A percentile compares a stretch with the other conserved stretches of the same genome.
phyloP scores from a whole-genome alignment of 2,113 vertebrate genomes.

The Clinocottus analis region DNA sequence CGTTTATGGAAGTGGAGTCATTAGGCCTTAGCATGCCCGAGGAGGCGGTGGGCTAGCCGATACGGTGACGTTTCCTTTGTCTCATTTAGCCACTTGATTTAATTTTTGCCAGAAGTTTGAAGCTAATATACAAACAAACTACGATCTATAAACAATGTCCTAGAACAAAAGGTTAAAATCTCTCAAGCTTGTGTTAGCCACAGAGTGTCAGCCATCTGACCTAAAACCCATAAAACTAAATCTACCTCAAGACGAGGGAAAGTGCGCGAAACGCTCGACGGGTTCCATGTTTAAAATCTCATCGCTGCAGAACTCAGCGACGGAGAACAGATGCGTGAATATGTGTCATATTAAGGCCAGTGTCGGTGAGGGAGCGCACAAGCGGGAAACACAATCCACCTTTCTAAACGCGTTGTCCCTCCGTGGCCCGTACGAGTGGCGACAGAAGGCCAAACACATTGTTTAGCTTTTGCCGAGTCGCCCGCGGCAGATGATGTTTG shows the following conservation, averaged over 20 bases:
- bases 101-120: too few relatives aligned
- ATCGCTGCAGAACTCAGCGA: not conserved
- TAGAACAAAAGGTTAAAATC: too few relatives aligned
- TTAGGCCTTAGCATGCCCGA: not conserved
- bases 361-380: not conserved
- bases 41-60: too few relatives aligned
- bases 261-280: not conserved
- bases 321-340: not conserved
- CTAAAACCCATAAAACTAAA: not conserved
- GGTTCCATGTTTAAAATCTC: not conserved
- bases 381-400: too few relatives aligned
- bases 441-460: conserved; percentile 22
- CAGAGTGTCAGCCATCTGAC: too few relatives aligned
- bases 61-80: too few relatives aligned
- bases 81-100: too few relatives aligned
- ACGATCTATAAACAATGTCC: too few relatives aligned
- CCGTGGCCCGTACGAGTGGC: not conserved
- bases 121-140: too few relatives aligned
- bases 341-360: not conserved
- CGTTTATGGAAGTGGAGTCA: not conserved
- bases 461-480: conserved; percentile 4
- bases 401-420: not conserved
- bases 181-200: too few relatives aligned
- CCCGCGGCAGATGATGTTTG: conserved; percentile 28
- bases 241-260: not conserved